Conservation (phyloP, 2,113 vertebrate species). For the Cnemophilus loriae region DNA sequence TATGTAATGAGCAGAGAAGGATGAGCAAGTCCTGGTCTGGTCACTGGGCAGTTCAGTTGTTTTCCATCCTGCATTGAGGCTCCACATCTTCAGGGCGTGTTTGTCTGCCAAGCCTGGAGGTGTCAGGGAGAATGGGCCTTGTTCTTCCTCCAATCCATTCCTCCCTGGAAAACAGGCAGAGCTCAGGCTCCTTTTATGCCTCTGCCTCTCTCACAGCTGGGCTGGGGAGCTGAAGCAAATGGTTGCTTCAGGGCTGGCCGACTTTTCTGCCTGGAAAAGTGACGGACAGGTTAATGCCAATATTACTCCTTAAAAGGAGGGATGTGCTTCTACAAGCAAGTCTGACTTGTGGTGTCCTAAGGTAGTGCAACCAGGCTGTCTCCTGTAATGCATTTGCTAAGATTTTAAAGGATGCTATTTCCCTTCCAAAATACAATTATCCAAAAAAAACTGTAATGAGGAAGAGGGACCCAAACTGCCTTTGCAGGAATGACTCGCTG, state of each 20-base stretch:
- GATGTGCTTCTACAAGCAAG: background rate
- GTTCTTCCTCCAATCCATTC: fast-evolving
- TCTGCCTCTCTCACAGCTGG: background rate
- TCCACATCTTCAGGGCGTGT: fast-evolving
- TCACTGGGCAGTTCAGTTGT: background rate
- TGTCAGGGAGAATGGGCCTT: background rate
- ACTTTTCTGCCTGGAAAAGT: no score
- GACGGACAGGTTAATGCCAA: background rate
- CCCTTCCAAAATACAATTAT: background rate
- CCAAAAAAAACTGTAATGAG: background rate
- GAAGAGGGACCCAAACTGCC: background rate
- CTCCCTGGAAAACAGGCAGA: background rate
- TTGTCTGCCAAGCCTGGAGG: background rate
- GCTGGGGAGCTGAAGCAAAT: background rate
- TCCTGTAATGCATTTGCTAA: background rate
- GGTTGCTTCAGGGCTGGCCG: background rate
- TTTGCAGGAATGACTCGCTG: background rate
- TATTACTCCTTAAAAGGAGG: background rate
- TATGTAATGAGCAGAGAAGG: background rate
- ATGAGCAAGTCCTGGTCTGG: background rate
- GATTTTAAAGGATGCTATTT: background rate
- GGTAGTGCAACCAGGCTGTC: background rate
- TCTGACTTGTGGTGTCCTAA: background rate
- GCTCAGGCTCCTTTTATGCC: background rate
- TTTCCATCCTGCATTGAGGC: background rate